Base-by-base conservation (phyloP, 2,797 vertebrate species). In the Staurois parvus region DNA sequence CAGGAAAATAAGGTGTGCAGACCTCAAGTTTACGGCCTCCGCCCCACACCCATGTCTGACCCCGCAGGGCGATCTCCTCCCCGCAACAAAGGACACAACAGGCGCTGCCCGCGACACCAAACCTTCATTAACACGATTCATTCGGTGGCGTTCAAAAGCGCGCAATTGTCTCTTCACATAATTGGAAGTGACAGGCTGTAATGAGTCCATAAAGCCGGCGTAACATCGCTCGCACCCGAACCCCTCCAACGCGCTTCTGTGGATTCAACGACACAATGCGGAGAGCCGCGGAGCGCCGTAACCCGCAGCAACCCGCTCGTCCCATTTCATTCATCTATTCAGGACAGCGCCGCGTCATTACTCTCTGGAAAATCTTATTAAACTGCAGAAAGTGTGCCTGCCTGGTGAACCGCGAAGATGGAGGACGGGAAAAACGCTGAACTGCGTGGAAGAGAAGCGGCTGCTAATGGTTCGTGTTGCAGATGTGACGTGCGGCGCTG, bases 21-120 rank as follows among this genome's bases (percentile, higher is more conserved):
- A n/a, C 34, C 69, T 85, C 52, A 74, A 80, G 69, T 84, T 78
- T 72, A 77, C 66, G 76, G 76, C 30, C 29, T 72, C 40, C 67
- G 66, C 81, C 32, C 45, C 37, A 68, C 72, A 21, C 81, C 59
- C 28, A 67, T 42, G 52, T 84, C 34, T 76, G 59, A 70, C 32
- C 64, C 24, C 56, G 2, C 17, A 13, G 73, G 30, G 30, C n/a
- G n/a, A 37, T 40, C 59, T 26, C 21, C 21, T 64, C 59, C 26
- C n/a, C 13, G 2, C 3, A 15, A 66, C 26, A 29, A 29, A 59
- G 69, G 37, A 37, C 32, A 24, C 24, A 28, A 28, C 40, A 45
- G 40, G 11, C 13, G 26, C 9, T 73, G 26, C 9, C n/a, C 5
- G n/a, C 15, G 37, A 73, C 40, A 28, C n/a, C 10, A 17, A 45